These are phyloP conservation scores for Erebia epiphron DNA, from an alignment of 2,888 invertebrate species.

Conservation along the genomic window DNA sequence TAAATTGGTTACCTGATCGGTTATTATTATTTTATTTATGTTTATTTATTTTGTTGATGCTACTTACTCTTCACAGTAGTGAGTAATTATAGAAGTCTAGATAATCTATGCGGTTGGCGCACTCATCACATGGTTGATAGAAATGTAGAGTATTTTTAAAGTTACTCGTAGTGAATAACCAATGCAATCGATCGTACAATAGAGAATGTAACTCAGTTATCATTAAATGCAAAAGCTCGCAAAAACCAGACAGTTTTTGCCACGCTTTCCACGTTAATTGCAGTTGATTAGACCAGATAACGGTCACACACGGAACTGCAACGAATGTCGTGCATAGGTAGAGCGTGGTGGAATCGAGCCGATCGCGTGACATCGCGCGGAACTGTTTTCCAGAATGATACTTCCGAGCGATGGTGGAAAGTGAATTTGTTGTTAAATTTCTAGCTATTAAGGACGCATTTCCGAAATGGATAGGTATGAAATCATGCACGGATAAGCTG, in stretches of 20 bases:
- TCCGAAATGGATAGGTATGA: no score
- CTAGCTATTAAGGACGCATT: no score
- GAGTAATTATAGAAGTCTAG: no score
- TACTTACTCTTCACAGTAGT: no score
- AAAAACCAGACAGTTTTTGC: slow-evolving; percentile 40
- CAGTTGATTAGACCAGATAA: slow-evolving; percentile 48
- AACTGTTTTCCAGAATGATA: slow-evolving; percentile 32
- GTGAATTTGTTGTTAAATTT: slow-evolving; percentile 32
- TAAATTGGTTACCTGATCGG: no score
- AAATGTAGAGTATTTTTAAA: no score
- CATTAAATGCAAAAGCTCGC: slow-evolving; percentile 37
- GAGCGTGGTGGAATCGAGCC: slow-evolving; percentile 7
- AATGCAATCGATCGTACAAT: not conserved
- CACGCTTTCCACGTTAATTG: slow-evolving; percentile 46
- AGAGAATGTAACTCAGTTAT: slow-evolving; percentile 16
- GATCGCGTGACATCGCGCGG: slow-evolving; percentile 42
- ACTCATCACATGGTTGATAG: no score
- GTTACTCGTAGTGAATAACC: not conserved
- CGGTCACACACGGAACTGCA: slow-evolving; percentile 58
- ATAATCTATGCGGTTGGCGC: no score
- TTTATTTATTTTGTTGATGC: no score
- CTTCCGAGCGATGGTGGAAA: slow-evolving; percentile 38
- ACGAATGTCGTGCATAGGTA: slow-evolving; percentile 33
- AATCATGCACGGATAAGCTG: no score
- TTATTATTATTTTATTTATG: no score